Percentiles rank a stretch among this genome's conserved stretches.
These are phyloP conservation scores for Otocyon megalotis DNA, from an alignment of 2,113 vertebrate genomes.

Conservation along the genomic window DNA sequence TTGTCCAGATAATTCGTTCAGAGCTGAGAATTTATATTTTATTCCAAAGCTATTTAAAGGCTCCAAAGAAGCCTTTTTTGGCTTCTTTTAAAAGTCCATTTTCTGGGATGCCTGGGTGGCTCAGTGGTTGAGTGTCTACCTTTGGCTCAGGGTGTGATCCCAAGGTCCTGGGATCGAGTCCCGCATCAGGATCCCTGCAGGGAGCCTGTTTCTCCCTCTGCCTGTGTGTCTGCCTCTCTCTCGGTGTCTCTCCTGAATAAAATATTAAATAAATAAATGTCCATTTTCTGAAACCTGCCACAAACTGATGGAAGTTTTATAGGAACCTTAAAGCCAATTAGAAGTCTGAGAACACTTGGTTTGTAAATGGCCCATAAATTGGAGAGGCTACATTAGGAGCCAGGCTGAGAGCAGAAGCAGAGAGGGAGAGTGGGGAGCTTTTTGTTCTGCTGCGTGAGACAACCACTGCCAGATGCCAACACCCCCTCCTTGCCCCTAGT, in stretches of 20 bases:
- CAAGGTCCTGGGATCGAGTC: no score
- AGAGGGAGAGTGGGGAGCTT: fast-evolving
- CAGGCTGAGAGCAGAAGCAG: neutral
- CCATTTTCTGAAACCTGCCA: neutral
- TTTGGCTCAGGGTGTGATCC: no score
- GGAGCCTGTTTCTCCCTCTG: no score
- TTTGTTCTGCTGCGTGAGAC: neutral
- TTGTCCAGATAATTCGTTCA: slow-evolving; percentile 20
- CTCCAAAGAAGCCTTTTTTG: neutral
- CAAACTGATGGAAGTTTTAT: neutral
- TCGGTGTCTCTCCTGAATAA: no score
- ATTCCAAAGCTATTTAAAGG: neutral
- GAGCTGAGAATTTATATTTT: neutral
- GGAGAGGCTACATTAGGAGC: neutral
- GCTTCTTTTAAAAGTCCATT: neutral
- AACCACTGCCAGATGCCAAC: neutral
- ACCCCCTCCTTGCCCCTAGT: neutral
- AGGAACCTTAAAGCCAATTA: neutral
- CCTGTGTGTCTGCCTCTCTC: no score
- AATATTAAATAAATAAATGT: neutral
- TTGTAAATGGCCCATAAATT: neutral
- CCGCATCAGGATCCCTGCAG: no score
- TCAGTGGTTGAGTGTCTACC: no score
- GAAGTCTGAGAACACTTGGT: neutral
- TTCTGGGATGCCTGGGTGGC: no score